Evolutionary conservation across 2,888 invertebrate species (phyloP), one percentile per base, ranked within the genome.

Genomic region (Synergus itoensis): DNA sequence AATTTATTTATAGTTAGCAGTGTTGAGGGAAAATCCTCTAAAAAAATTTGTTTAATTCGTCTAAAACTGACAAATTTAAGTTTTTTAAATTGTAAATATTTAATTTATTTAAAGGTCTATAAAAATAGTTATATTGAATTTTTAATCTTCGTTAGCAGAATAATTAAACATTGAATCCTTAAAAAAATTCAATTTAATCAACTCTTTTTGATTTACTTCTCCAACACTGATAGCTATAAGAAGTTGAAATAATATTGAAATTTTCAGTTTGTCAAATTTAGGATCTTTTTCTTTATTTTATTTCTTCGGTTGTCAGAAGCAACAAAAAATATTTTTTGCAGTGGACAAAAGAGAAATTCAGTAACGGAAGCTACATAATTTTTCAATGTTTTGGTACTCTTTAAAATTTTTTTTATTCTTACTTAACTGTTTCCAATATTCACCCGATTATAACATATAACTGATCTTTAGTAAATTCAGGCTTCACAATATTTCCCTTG

Each of bases 1-100:
- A 43, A 14, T 67, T 45, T 9, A 67, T 76, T 65, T 36, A 41
- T 63, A 73, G 53, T 57, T 77, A 43, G 69, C 41, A 48, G 57
- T 57, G 57, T 57, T 57, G 57, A 18, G 53, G n/a, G 16, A n/a
- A n/a, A 53, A 48, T n/a, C n/a, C n/a, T n/a, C n/a, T n/a, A n/a
- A n/a, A n/a, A n/a, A n/a, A n/a, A n/a, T n/a, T n/a, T n/a, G n/a
- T n/a, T n/a, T n/a, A n/a, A n/a, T 28, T 28, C 28, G 28, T 28
- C 28, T 28, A 28, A 28, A 28, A 28, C 28, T 28, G 28, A 28
- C 1, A 28, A 28, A 28, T 28, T 28, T 28, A 28, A 28, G 28
- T 28, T 28, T 28, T 28, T 28, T 28, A 28, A 28, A 28, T 28
- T 28, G 2, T 28, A 28, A 28, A 28, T 28, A 28, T 28, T 28